phyloP scores from a whole-genome alignment of 2,888 invertebrate genomes.

The Lasius fuliginosus region DNA sequence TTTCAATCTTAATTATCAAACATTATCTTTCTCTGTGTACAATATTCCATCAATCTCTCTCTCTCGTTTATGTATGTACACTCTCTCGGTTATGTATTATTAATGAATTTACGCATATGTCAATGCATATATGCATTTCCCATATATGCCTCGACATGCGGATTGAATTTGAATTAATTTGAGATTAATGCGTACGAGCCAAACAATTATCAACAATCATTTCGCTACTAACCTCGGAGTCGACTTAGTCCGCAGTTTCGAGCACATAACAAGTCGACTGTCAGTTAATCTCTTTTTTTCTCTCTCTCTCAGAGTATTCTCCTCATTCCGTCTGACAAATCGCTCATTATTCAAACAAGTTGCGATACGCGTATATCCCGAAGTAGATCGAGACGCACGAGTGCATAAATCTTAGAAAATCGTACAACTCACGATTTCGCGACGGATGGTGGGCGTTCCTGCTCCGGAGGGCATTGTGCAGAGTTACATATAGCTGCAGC shows the following conservation, averaged over 20 bases:
- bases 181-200: neutral
- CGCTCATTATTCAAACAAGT: conserved; percentile 27
- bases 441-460: conserved; percentile 82
- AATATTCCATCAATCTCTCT: neutral
- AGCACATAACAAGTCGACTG: neutral
- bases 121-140: neutral
- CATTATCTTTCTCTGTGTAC: neutral
- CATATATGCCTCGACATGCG: too few relatives aligned
- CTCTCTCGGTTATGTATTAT: neutral
- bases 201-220: neutral
- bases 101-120: neutral
- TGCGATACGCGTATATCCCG: neutral
- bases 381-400: neutral
- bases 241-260: conserved; percentile 1
- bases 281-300: conserved; percentile 7
- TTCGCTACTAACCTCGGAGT: conserved; percentile 2
- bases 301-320: neutral
- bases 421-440: conserved; percentile 84
- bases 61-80: neutral
- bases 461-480: conserved; percentile 84
- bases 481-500: conserved; percentile 83
- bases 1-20: neutral
- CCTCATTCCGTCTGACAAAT: neutral
- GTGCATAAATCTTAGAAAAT: conserved; percentile 51
- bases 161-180: neutral